These are phyloP conservation scores for Ophion slaviceki DNA, from an alignment of 2,888 invertebrate genomes.

Conservation along the genomic window DNA sequence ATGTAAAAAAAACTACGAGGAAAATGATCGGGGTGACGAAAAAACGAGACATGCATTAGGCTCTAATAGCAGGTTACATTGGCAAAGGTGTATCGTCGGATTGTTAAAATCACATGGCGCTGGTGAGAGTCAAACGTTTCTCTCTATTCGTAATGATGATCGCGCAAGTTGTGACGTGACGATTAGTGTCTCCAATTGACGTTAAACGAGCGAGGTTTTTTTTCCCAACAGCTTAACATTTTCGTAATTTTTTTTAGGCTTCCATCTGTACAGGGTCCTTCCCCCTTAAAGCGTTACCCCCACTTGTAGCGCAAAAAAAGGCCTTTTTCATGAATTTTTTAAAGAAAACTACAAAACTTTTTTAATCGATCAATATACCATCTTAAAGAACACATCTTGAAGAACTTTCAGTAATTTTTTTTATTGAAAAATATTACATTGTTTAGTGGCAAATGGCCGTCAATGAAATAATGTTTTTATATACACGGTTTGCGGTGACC, in stretches of 20 bases:
- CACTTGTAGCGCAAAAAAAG: no score
- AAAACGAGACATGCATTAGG: not conserved
- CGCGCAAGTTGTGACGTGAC: not conserved
- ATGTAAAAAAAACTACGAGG: conserved; percentile 4
- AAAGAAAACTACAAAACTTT: no score
- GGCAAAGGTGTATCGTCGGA: not conserved
- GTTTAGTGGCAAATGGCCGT: no score
- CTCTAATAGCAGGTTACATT: conserved; percentile 16
- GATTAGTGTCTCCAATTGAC: not conserved
- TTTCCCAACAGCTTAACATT: not conserved
- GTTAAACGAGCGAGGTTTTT: not conserved
- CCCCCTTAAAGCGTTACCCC: no score
- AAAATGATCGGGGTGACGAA: not conserved
- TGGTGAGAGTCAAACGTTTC: not conserved
- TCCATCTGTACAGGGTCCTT: no score
- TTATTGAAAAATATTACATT: no score
- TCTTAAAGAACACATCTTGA: no score
- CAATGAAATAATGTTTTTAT: no score
- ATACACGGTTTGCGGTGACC: no score
- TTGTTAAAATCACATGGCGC: not conserved
- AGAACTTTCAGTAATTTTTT: no score
- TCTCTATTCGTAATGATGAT: not conserved
- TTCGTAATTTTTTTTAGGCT: not conserved
- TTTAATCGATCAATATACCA: no score
- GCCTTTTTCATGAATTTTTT: no score